Percentiles rank a stretch among this genome's conserved stretches.
phyloP scores from a whole-genome alignment of 2,888 invertebrate genomes.

The Cenopis cana region DNA sequence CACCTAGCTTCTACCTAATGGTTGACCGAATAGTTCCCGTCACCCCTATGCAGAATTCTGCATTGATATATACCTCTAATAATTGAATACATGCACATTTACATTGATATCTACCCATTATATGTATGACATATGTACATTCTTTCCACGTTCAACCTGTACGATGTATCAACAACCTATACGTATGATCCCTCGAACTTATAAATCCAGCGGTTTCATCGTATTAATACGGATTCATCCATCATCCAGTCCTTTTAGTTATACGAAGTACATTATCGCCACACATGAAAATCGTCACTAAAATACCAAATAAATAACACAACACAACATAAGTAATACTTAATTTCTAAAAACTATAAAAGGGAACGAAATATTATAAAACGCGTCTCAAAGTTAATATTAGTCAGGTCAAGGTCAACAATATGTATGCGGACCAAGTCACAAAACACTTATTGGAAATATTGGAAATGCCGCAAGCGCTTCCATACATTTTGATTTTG shows the following conservation, averaged over 20 bases:
- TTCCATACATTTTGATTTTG: not conserved
- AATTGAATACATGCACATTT: no score
- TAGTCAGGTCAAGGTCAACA: not conserved
- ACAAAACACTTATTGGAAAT: not conserved
- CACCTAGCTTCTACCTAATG: no score
- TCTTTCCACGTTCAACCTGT: no score
- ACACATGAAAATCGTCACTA: constrained; percentile 14
- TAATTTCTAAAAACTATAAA: not conserved
- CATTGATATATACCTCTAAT: no score
- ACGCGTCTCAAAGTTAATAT: not conserved
- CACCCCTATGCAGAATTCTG: no score
- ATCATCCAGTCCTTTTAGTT: constrained; percentile 17
- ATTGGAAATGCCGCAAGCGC: not conserved
- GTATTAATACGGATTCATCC: constrained; percentile 18
- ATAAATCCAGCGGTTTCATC: constrained; percentile 16
- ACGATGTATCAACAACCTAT: no score
- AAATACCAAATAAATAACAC: not conserved
- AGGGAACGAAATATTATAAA: not conserved
- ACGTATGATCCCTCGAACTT: constrained; percentile 2
- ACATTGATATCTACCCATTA: no score
- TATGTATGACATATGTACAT: no score
- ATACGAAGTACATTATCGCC: constrained; percentile 13
- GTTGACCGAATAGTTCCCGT: not conserved
- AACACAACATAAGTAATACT: not conserved
- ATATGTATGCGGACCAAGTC: not conserved